Base-by-base conservation (phyloP, 2,888 invertebrate genomes). In the Sesia apiformis region DNA sequence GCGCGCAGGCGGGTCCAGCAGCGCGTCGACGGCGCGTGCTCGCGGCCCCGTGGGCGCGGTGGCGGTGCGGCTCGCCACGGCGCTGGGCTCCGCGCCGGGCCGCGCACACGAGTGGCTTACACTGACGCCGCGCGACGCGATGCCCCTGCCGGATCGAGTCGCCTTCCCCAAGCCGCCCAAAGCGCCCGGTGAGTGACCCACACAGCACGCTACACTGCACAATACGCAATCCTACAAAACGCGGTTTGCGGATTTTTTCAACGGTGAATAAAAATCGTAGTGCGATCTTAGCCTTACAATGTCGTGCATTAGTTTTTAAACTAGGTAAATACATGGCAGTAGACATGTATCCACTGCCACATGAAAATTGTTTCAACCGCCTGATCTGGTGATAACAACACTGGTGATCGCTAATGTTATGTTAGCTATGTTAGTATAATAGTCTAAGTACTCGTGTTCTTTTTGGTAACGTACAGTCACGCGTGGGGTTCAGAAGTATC, bases 161-260 rank as follows among this genome's bases (percentile, higher is more conserved):
- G 95, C 95, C 70, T 97, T 96, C 87, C 97, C 97, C 55, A 95
- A 96, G 82, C 97, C 97, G 62, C 97, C 97, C 52, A 96, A 96
- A 84, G 97, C 95, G 57, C 94, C 95, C 59, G 95, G 94, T 94
- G 69, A 57, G 61, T 58, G 49, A 38, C 49, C 8, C 40, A 4
- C 8, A 52, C 40, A 38, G 6, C 38, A 23, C 50, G 50, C 2
- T 6, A 5, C 42, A 7, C 5, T 6, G 42, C 7, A 1, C 7
- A 6, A 42, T 6, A 42, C 7, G 5, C 7, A 6, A 42, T 6
- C 1, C 5, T 42, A 42, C 42, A 42, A 42, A 42, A 42, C 5
- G 5, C 42, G 7, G 23, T 23, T 23, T 23, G 23, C 23, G 2
- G 23, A 23, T 1, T 23, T 23, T 23, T 23, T 23, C 23, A 23